Evolutionary conservation across 1,140 invertebrate species (phyloP).

Genomic region (Drosophila ananassae): DNA sequence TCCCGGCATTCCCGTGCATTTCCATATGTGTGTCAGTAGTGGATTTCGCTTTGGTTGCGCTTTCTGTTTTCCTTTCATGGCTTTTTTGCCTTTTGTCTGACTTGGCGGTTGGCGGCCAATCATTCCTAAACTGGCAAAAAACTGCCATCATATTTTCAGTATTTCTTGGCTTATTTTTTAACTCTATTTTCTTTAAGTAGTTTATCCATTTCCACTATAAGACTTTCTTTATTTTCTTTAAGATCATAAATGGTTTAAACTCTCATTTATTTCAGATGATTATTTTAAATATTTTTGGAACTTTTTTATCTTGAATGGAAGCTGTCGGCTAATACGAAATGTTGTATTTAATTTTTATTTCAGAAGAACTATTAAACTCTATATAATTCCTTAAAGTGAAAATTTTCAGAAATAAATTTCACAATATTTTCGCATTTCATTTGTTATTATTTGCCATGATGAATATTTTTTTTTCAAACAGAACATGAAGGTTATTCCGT

Average conservation of each 20-base stretch:
- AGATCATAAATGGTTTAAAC: too few species aligned
- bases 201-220: not conserved
- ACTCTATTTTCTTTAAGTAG: not conserved
- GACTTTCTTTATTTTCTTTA: not conserved
- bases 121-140: conserved; percentile 24
- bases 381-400: not conserved
- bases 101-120: conserved; percentile 39
- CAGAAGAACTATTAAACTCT: too few species aligned
- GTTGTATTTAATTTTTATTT: too few species aligned
- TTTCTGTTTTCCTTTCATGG: conserved; percentile 47
- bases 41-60: conserved; percentile 55
- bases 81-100: conserved; percentile 39
- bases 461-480: not conserved
- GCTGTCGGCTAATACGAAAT: too few species aligned
- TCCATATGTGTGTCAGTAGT: conserved; percentile 73
- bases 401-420: not conserved
- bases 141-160: not conserved
- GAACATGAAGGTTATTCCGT: not conserved
- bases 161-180: not conserved
- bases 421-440: not conserved
- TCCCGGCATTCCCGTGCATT: conserved; percentile 14
- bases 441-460: not conserved
- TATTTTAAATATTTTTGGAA: too few species aligned
- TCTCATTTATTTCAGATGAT: too few species aligned
- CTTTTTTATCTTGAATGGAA: too few species aligned